A percentile compares a stretch with the other conserved stretches of the same genome.
These are phyloP conservation scores for Limnephilus rhombicus DNA, from an alignment of 2,888 invertebrate genomes.

Conservation along the genomic window DNA sequence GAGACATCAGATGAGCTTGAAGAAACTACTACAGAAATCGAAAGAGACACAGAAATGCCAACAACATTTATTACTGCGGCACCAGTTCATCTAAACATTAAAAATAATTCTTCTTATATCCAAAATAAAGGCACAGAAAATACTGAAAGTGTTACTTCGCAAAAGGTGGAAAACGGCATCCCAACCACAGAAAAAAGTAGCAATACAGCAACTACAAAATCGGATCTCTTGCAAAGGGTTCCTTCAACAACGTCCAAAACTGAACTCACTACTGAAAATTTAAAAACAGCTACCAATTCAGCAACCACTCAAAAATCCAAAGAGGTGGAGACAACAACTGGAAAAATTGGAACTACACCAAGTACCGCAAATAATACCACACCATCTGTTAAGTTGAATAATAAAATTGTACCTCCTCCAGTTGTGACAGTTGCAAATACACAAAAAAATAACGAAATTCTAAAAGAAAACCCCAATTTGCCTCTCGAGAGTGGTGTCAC, in stretches of 20 bases:
- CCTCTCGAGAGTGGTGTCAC: background rate
- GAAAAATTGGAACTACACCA: background rate
- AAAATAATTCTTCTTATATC: no score
- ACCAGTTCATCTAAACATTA: background rate
- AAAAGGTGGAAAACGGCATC: background rate
- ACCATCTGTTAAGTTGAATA: background rate
- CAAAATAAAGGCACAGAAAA: background rate
- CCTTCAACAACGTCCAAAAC: background rate
- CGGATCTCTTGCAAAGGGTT: background rate
- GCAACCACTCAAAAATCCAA: background rate
- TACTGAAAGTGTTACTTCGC: background rate
- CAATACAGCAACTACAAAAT: background rate
- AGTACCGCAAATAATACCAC: background rate
- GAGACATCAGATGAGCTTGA: background rate
- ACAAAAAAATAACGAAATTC: background rate
- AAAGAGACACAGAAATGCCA: conserved; percentile 14
- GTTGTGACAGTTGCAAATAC: background rate
- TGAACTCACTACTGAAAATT: background rate
- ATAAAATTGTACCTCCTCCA: background rate
- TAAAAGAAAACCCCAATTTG: background rate
- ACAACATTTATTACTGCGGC: background rate
- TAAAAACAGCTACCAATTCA: background rate
- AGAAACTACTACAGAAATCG: conserved; percentile 18
- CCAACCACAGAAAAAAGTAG: background rate
- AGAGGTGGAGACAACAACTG: background rate